Conservation (phyloP, 1,140 invertebrate species). For the Contarinia nasturtii region DNA sequence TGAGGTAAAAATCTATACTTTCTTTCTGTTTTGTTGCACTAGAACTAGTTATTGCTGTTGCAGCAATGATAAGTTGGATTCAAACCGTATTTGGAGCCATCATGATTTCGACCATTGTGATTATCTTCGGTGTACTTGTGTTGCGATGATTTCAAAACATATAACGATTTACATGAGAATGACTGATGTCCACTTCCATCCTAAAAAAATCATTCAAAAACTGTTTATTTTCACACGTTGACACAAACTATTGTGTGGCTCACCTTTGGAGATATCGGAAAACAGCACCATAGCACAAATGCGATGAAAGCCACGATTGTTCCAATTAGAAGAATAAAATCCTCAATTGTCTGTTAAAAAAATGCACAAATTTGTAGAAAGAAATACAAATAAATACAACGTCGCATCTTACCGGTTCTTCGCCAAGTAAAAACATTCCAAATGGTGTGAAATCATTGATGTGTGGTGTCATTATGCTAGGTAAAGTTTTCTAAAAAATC, state of each 20-base stretch:
- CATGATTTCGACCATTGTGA: slow-evolving; percentile 15
- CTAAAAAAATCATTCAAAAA: slow-evolving; percentile 4
- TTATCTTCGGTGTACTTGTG: not conserved
- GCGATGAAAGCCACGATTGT: slow-evolving; percentile 39
- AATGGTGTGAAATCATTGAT: slow-evolving; percentile 38
- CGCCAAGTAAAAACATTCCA: slow-evolving; percentile 31
- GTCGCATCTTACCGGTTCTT: slow-evolving; percentile 31
- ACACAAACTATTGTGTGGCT: not conserved
- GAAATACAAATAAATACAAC: not conserved
- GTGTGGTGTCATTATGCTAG: slow-evolving; percentile 29
- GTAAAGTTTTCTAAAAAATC: too few relatives aligned
- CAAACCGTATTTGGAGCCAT: not conserved
- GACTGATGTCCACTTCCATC: slow-evolving; percentile 15
- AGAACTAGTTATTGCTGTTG: too few relatives aligned
- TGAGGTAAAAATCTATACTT: too few relatives aligned
- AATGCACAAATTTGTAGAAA: slow-evolving; percentile 5
- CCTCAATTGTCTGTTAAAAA: slow-evolving; percentile 36
- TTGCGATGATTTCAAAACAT: slow-evolving; percentile 11
- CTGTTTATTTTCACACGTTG: not conserved
- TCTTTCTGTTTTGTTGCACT: too few relatives aligned
- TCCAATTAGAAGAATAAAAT: slow-evolving; percentile 38
- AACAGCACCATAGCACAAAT: slow-evolving; percentile 41
- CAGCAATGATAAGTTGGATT: too few relatives aligned
- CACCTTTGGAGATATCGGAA: slow-evolving; percentile 37
- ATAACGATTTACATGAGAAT: slow-evolving; percentile 16